A percentile compares a stretch with the other conserved stretches of the same genome.
Conservation (phyloP, 1,140 invertebrate species). For the Drosophila busckii region DNA sequence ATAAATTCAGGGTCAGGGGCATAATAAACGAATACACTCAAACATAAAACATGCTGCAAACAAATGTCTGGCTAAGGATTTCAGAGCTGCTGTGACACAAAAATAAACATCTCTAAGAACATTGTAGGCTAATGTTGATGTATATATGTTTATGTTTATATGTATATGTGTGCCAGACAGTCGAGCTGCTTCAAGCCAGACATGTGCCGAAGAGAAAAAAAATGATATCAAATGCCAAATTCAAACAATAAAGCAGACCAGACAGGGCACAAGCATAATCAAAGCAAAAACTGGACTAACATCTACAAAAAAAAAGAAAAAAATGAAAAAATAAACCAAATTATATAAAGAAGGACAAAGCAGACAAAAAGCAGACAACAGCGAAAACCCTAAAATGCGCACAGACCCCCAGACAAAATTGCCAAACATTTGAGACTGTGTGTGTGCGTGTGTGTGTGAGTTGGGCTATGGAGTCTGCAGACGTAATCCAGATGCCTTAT, state of each 20-base stretch:
- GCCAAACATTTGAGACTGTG: constrained; percentile 4
- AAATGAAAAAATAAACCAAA: constrained; percentile 10
- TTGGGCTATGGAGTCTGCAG: constrained; percentile 23
- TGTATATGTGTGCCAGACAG: constrained; percentile 21
- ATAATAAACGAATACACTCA: too few relatives aligned
- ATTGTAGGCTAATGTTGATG: too few relatives aligned
- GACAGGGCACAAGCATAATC: constrained; percentile 23
- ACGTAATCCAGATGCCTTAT: constrained; percentile 51
- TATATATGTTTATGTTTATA: background rate
- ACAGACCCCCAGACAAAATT: background rate
- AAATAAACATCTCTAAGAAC: too few relatives aligned
- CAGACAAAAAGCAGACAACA: constrained; percentile 55
- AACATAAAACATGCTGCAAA: too few relatives aligned
- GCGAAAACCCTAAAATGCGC: constrained; percentile 32
- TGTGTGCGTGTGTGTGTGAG: background rate
- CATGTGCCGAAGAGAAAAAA: constrained; percentile 39
- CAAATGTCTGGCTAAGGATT: too few relatives aligned
- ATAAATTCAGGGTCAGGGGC: constrained; percentile 68
- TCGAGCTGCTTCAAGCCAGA: constrained; percentile 12
- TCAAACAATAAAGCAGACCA: constrained; percentile 56
- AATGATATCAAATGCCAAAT: constrained; percentile 62
- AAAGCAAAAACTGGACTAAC: constrained; percentile 58
- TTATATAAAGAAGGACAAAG: constrained; percentile 12
- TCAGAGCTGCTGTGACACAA: too few relatives aligned
- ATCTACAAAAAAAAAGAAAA: constrained; percentile 40